Base-by-base conservation (phyloP, 2,888 invertebrate species). In the Leptinotarsa haldemani region DNA sequence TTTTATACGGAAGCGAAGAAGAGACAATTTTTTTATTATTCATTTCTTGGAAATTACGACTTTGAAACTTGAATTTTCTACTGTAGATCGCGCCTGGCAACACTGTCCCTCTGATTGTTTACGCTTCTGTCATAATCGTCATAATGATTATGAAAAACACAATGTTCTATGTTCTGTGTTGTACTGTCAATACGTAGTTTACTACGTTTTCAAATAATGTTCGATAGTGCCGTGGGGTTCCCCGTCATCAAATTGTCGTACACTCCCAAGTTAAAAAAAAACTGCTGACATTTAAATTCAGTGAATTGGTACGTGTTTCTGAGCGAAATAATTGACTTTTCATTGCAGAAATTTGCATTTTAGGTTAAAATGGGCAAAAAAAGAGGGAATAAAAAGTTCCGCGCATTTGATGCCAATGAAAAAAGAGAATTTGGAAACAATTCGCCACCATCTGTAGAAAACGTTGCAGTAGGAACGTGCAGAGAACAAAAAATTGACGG, bases 361-460 rank as follows among this genome's bases (percentile, higher is more conserved):
- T 56, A 68, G 68, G 56, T 56, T 56, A 68, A 68, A 22, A 40
- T 56, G 56, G 68, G 47, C n/a, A 40, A 68, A 56, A 30, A 46
- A 16, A 56, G 46, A 47, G 22, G 56, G 46, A 53, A 25, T 30
- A 68, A 25, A 16, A 68, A 56, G 9, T 68, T 46, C 16, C 15
- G 56, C 22, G 2, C 18, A 9, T 16, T 67, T 3, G 4, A 50
- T 61, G 7, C 5, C 0, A 0, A 9, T 22, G 25, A 58, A 4
- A 22, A 22, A 56, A 20, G 9, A 13, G 30, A 61, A 22, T 16
- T 22, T 25, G 15, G 3, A 22, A 25, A 61, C n/a, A 61, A n/a
- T 25, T 15, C 58, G 7, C 40, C 5, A 30, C 15, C n/a, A 16
- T 7, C 61, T 40, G 18, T 16, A 16, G n/a, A 61, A 3, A 61